Conservation (phyloP, 2,888 invertebrate species). For the Drosophila demipolita region DNA sequence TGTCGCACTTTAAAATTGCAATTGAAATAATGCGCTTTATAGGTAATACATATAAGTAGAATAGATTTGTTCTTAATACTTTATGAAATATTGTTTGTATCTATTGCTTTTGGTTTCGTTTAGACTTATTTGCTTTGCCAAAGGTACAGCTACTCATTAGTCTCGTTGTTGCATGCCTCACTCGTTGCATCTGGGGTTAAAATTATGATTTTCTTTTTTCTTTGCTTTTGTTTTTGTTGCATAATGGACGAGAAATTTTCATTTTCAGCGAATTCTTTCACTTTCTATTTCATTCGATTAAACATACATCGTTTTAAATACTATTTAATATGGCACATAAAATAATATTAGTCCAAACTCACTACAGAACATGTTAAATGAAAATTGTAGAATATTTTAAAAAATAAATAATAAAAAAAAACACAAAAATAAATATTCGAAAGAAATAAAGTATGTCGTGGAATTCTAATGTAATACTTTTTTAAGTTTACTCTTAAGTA, state of each 20-base stretch:
- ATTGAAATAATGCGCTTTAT: slow-evolving; percentile 46
- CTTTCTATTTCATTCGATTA: slow-evolving; percentile 11
- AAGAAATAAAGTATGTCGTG: slow-evolving; percentile 53
- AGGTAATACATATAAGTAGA: slow-evolving; percentile 5
- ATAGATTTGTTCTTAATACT: slow-evolving; percentile 18
- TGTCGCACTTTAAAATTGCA: slow-evolving; percentile 12
- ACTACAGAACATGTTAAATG: slow-evolving; percentile 78
- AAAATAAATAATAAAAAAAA: slow-evolving; percentile 21
- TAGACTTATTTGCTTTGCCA: slow-evolving; percentile 25
- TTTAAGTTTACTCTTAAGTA: slow-evolving; percentile 71
- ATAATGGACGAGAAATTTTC: slow-evolving; percentile 42
- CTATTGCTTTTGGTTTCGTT: slow-evolving; percentile 39
- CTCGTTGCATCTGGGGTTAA: slow-evolving; percentile 42
- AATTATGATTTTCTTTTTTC: slow-evolving; percentile 4
- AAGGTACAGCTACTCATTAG: slow-evolving; percentile 42
- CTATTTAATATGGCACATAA: slow-evolving; percentile 69
- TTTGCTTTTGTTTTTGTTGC: neutral
- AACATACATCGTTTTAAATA: slow-evolving; percentile 17
- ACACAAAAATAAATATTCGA: slow-evolving; percentile 16
- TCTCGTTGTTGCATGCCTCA: slow-evolving; percentile 64
- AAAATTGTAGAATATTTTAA: slow-evolving; percentile 10
- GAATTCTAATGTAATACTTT: slow-evolving; percentile 79
- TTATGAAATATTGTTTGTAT: slow-evolving; percentile 22
- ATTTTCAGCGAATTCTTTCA: slow-evolving; percentile 9
- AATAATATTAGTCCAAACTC: slow-evolving; percentile 68